Evolutionary conservation across 53 echinoderm and acorn worm species (phyloP).

Genomic region (Temnopleurus reevesii): DNA sequence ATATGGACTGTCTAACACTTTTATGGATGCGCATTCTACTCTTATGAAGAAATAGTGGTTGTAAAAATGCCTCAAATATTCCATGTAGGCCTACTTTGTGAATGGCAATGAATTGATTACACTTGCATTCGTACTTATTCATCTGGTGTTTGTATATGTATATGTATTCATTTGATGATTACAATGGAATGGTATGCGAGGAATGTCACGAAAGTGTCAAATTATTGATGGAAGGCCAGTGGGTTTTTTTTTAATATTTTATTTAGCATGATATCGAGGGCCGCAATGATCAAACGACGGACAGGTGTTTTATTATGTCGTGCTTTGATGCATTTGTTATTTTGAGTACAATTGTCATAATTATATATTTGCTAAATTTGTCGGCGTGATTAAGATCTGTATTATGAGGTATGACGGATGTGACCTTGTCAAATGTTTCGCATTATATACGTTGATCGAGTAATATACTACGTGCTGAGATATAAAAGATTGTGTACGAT

Average conservation of each 20-base stretch:
- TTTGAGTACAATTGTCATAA: neutral
- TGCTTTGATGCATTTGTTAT: neutral
- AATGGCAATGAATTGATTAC: neutral
- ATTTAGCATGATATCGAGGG: too few relatives aligned
- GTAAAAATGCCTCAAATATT: neutral
- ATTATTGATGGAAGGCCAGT: neutral
- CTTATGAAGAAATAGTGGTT: neutral
- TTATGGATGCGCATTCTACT: neutral
- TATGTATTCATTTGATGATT: neutral
- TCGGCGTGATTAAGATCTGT: too few relatives aligned
- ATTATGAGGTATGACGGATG: too few relatives aligned
- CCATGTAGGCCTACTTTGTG: too few relatives aligned
- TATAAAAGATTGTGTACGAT: too few relatives aligned
- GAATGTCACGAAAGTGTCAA: slow-evolving; percentile 9
- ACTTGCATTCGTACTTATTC: neutral
- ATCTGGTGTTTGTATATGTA: slow-evolving; percentile 1
- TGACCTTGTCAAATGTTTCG: too few relatives aligned
- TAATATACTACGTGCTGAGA: too few relatives aligned
- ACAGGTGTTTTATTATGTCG: neutral
- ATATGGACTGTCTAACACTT: neutral
- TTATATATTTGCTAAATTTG: neutral
- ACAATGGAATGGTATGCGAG: neutral
- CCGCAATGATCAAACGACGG: neutral
- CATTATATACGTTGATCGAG: neutral
- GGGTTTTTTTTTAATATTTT: neutral